phyloP scores from a whole-genome alignment of 2,113 vertebrate species.

The Neolamprologus modestus region DNA sequence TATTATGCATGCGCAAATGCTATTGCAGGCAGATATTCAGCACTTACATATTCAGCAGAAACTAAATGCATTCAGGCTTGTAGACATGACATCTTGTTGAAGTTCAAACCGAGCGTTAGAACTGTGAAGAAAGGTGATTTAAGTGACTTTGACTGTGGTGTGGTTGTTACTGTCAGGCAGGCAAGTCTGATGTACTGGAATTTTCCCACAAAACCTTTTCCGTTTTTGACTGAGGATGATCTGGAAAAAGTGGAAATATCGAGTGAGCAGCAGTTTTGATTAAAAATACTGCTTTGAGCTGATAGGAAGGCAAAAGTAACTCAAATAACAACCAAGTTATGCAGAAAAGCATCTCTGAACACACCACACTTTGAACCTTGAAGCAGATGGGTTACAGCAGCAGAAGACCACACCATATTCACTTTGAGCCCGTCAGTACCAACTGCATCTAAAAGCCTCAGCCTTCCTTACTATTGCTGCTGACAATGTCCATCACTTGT shows the following conservation, averaged over 20 bases:
- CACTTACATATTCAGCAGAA: not conserved
- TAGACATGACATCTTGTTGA: not conserved
- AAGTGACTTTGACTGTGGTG: not conserved
- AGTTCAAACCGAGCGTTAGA: not conserved
- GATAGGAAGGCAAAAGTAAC: not conserved
- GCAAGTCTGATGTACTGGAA: not conserved
- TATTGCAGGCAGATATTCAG: not conserved
- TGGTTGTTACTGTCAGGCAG: not conserved
- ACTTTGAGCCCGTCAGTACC: not conserved
- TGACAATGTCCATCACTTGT: not conserved
- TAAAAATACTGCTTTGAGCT: not conserved
- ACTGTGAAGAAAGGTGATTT: not conserved
- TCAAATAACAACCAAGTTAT: not conserved
- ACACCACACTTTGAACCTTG: not conserved
- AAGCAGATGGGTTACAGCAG: not conserved
- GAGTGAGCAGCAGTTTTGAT: not conserved
- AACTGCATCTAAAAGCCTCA: not conserved
- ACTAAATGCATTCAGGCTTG: not conserved
- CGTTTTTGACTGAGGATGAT: not conserved
- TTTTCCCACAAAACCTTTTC: not conserved
- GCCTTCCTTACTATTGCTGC: not conserved
- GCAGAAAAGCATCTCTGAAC: not conserved
- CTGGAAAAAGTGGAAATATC: not conserved
- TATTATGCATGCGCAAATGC: not conserved
- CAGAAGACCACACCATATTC: not conserved